phyloP scores from a whole-genome alignment of 2,888 invertebrate species.

The Sussaba pulchella region DNA sequence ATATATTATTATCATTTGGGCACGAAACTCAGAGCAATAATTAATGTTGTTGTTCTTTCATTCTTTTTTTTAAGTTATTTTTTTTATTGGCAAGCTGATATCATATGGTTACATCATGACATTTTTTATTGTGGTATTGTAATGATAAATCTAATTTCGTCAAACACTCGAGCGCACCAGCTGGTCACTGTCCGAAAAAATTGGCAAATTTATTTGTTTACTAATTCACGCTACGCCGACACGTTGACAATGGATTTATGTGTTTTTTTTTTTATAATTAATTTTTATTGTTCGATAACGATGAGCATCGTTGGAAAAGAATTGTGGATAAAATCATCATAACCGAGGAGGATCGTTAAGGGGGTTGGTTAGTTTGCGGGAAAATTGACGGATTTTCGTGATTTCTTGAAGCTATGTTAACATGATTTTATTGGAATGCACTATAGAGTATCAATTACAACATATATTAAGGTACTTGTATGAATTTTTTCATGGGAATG shows the following conservation, averaged over 20 bases:
- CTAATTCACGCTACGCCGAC: conserved; percentile 64
- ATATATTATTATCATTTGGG: conserved; percentile 60
- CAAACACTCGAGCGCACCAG: conserved; percentile 33
- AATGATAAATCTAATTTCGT: conserved; percentile 38
- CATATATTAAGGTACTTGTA: too few relatives aligned
- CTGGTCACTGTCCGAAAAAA: conserved; percentile 32
- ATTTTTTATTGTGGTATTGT: conserved; percentile 46
- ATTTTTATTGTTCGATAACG: conserved; percentile 34
- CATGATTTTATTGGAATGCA: too few relatives aligned
- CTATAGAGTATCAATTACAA: too few relatives aligned
- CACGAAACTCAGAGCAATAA: conserved; percentile 27
- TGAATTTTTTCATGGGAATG: too few relatives aligned
- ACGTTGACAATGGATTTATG: conserved; percentile 27
- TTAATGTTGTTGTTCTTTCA: conserved; percentile 27
- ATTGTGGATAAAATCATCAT: conserved; percentile 18
- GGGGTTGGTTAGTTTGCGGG: too few relatives aligned
- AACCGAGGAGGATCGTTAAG: conserved; percentile 23
- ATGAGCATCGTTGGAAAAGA: conserved; percentile 28
- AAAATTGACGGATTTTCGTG: too few relatives aligned
- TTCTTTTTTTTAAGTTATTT: too few relatives aligned
- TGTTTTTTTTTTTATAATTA: too few relatives aligned
- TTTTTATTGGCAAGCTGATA: too few relatives aligned
- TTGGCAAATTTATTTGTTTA: conserved; percentile 49
- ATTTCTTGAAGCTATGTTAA: too few relatives aligned
- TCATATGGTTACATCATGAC: conserved; percentile 49